Conservation (phyloP, 1,140 invertebrate genomes). For the Ostrea edulis region DNA sequence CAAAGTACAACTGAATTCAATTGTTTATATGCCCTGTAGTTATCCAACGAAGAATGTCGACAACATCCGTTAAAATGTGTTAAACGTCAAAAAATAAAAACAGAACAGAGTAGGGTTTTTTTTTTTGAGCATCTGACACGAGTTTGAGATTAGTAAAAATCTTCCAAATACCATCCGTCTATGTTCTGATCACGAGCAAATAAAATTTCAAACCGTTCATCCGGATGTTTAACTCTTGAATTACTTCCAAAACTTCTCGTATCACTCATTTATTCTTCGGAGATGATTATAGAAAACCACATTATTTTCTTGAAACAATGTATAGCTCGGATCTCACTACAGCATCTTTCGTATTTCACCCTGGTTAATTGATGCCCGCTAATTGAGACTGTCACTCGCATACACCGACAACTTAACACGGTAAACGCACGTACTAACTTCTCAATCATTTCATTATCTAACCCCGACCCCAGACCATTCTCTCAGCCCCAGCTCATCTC, state of each 20-base stretch:
- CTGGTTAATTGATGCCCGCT: not conserved
- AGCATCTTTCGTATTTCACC: not conserved
- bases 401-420: not conserved
- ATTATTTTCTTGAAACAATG: not conserved
- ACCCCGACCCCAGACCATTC: not conserved
- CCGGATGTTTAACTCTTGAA: not conserved
- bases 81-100: conserved; percentile 18
- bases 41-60: not conserved
- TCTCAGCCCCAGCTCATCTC: not conserved
- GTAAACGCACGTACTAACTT: not conserved
- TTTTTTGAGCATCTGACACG: conserved; percentile 7
- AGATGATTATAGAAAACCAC: not conserved
- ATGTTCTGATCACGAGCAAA: not conserved
- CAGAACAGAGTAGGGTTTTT: not conserved
- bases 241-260: not conserved
- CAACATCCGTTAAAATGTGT: conserved; percentile 10
- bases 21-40: not conserved
- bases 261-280: not conserved
- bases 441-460: not conserved
- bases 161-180: not conserved
- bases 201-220: not conserved
- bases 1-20: not conserved
- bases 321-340: not conserved
- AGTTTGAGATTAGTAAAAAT: conserved; percentile 13
- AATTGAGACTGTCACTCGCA: conserved; percentile 25